These are phyloP conservation scores for Aethina tumida DNA, from an alignment of 1,140 invertebrate species.

Conservation along the genomic window DNA sequence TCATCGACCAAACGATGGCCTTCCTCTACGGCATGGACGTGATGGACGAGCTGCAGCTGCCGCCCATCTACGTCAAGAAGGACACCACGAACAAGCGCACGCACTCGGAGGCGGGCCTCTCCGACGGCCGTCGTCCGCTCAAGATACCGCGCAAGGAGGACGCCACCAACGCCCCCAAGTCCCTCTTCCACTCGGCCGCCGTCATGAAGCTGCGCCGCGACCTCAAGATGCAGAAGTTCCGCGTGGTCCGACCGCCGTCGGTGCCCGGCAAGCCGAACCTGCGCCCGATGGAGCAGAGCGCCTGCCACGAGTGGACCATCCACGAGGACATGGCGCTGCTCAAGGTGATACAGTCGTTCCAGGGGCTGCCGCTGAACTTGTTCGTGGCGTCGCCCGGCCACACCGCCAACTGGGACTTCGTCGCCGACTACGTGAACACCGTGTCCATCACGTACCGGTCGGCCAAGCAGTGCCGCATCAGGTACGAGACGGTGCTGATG, in stretches of 20 bases:
- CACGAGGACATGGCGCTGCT: slow-evolving; percentile 83
- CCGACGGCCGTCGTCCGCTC: slow-evolving; percentile 44
- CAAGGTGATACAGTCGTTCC: slow-evolving; percentile 74
- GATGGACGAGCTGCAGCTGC: slow-evolving; percentile 75
- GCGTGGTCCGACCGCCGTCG: slow-evolving; percentile 48
- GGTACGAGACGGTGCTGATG: slow-evolving; percentile 52
- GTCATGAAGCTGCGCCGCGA: slow-evolving; percentile 45
- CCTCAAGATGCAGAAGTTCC: slow-evolving; percentile 54
- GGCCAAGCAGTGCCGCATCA: slow-evolving; percentile 70
- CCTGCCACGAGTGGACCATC: slow-evolving; percentile 74
- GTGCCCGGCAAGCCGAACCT: slow-evolving; percentile 46
- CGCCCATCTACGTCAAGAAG: slow-evolving; percentile 75
- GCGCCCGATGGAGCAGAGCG: slow-evolving; percentile 47
- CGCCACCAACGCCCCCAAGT: slow-evolving; percentile 64
- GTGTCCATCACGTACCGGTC: slow-evolving; percentile 71
- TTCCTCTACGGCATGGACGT: slow-evolving; percentile 77
- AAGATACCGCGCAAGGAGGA: slow-evolving; percentile 67
- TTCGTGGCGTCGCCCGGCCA: slow-evolving; percentile 70
- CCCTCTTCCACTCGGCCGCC: slow-evolving; percentile 75
- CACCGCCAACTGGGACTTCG: slow-evolving; percentile 90
- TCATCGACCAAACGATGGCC: slow-evolving; percentile 73
- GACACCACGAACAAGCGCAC: slow-evolving; percentile 68
- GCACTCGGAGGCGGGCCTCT: slow-evolving; percentile 49
- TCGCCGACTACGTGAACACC: slow-evolving; percentile 83
- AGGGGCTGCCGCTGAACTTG: slow-evolving; percentile 73